Evolutionary conservation across 2,113 vertebrate species (phyloP).

Genomic region (Acanthochromis polyacanthus): DNA sequence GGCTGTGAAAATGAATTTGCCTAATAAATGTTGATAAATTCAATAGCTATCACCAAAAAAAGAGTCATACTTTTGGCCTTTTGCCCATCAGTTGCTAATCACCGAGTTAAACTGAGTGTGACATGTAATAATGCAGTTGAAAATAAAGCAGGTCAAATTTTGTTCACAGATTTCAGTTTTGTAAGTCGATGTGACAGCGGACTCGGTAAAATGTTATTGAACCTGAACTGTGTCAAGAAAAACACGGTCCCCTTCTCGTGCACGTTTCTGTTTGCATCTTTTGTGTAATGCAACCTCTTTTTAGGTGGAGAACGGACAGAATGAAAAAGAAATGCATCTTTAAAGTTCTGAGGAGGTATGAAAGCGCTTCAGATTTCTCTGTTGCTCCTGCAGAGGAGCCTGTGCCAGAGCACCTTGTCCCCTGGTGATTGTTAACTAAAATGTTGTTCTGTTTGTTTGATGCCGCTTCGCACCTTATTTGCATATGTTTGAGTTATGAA

Average conservation of each 20-base stretch:
- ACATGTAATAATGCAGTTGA: no score
- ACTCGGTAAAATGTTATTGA: neutral
- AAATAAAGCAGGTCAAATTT: neutral
- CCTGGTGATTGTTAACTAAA: slow-evolving; percentile 72
- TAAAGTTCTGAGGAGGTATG: slow-evolving; percentile 31
- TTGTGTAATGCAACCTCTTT: neutral
- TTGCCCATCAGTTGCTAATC: no score
- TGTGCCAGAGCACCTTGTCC: slow-evolving; percentile 51
- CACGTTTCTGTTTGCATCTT: neutral
- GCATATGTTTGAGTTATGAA: slow-evolving; percentile 75
- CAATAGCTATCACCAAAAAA: no score
- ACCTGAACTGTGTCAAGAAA: neutral
- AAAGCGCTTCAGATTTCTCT: slow-evolving; percentile 25
- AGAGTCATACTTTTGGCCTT: no score
- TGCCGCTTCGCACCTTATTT: slow-evolving; percentile 66
- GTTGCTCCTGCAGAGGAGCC: slow-evolving; percentile 30
- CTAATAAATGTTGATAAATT: no score
- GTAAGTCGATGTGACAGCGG: neutral
- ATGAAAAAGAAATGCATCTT: slow-evolving; percentile 42
- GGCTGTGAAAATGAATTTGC: neutral
- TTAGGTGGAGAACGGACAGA: neutral
- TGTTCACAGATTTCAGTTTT: neutral
- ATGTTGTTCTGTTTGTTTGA: slow-evolving; percentile 67
- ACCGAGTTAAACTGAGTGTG: no score
- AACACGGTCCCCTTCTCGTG: neutral